phyloP scores from a whole-genome alignment of 2,797 vertebrate species.

The Xiphorhynchus erythropygius region DNA sequence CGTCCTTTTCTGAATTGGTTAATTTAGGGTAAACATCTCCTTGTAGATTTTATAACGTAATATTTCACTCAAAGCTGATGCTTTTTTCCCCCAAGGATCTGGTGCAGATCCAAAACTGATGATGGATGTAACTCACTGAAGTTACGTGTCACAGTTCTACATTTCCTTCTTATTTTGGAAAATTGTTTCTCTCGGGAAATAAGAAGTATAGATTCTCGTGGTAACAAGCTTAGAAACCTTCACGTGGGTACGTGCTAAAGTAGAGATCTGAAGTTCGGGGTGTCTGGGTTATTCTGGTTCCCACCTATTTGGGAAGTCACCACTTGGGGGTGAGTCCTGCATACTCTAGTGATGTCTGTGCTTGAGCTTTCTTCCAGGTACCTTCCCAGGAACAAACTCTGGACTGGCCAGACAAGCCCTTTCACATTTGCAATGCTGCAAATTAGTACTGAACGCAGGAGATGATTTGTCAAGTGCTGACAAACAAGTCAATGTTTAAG shows the following conservation, averaged over 20 bases:
- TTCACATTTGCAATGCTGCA: neutral
- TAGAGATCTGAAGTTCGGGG: neutral
- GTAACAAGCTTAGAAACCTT: neutral
- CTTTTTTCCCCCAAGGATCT: neutral
- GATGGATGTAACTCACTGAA: neutral
- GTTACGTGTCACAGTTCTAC: neutral
- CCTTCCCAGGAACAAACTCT: neutral
- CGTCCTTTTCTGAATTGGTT: neutral
- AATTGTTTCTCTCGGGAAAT: neutral
- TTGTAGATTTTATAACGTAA: neutral
- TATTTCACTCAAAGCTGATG: neutral
- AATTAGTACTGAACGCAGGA: neutral
- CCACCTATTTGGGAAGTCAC: neutral
- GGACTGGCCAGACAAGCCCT: neutral
- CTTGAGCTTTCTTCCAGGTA: neutral
- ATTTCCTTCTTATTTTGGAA: neutral
- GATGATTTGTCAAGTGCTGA: neutral
- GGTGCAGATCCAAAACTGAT: neutral
- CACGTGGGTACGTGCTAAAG: accelerated
- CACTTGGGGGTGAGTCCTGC: neutral
- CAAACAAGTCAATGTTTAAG: neutral
- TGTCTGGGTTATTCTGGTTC: neutral
- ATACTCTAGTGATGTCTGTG: accelerated
- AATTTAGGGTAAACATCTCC: neutral
- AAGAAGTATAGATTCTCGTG: neutral